Evolutionary conservation across 92 coral and sea anemone species (phyloP).

Genomic region (Scolanthus callimorphus): DNA sequence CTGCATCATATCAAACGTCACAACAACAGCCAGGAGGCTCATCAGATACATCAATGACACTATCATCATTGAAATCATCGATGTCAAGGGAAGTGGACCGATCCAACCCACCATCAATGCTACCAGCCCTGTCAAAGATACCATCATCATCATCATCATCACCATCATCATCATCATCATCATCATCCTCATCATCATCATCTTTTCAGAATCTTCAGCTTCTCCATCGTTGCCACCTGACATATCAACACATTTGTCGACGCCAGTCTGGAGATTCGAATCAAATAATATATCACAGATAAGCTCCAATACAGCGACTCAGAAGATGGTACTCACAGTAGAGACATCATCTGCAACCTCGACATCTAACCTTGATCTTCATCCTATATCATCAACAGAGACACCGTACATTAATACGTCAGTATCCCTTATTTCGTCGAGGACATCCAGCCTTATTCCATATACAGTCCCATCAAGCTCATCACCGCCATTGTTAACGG

Average conservation of each 20-base stretch:
- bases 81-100: no score
- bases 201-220: neutral
- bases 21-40: no score
- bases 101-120: constrained; percentile 5
- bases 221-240: neutral
- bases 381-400: no score
- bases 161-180: constrained; percentile 2
- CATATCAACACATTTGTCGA: neutral
- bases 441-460: no score
- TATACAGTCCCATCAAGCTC: neutral
- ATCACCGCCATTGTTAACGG: neutral
- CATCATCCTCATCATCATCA: neutral
- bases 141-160: constrained; percentile 1
- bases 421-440: no score
- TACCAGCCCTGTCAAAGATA: neutral
- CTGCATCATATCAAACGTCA: no score
- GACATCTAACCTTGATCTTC: no score
- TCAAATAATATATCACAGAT: no score
- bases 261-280: neutral
- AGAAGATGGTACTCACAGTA: neutral
- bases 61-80: no score
- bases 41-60: neutral
- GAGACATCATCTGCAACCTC: neutral
- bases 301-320: no score
- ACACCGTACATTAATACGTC: no score